A percentile compares a stretch with the other conserved stretches of the same genome.
Conservation (phyloP, 2,113 vertebrate genomes). For the Guaruba guarouba region DNA sequence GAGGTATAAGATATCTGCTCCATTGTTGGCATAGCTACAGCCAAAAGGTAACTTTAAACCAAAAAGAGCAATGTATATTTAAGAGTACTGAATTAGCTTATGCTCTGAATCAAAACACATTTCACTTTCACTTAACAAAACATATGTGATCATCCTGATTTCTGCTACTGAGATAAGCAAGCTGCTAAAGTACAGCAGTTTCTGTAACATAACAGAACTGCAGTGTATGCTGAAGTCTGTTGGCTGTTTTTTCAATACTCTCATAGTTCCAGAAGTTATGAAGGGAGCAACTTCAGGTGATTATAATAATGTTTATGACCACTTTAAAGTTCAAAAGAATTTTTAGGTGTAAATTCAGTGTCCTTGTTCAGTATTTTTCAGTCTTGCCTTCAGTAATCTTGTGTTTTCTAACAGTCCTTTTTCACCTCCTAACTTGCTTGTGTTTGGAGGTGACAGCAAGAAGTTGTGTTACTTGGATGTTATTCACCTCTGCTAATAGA, state of each 20-base stretch:
- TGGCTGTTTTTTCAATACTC: neutral
- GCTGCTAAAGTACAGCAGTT: neutral
- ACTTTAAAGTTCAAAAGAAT: neutral
- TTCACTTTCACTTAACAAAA: neutral
- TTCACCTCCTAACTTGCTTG: neutral
- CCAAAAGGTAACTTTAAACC: neutral
- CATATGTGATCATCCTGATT: neutral
- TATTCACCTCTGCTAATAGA: neutral
- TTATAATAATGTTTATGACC: neutral
- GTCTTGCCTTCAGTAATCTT: neutral
- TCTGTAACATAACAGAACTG: neutral
- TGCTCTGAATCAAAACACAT: neutral
- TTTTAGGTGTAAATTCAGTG: neutral
- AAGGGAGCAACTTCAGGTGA: neutral
- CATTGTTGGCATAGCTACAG: neutral
- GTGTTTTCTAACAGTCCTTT: neutral
- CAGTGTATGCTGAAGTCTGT: neutral
- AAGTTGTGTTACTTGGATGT: neutral
- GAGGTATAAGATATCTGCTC: accelerated
- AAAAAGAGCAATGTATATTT: accelerated
- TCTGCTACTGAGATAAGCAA: neutral
- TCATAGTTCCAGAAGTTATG: neutral
- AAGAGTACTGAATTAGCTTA: neutral
- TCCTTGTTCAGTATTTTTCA: neutral
- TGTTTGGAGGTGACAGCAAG: neutral